A percentile compares a stretch with the other conserved stretches of the same genome.
Evolutionary conservation across 64 coral and sea anemone genomes (phyloP).

Genomic region (Porites australiensis): DNA sequence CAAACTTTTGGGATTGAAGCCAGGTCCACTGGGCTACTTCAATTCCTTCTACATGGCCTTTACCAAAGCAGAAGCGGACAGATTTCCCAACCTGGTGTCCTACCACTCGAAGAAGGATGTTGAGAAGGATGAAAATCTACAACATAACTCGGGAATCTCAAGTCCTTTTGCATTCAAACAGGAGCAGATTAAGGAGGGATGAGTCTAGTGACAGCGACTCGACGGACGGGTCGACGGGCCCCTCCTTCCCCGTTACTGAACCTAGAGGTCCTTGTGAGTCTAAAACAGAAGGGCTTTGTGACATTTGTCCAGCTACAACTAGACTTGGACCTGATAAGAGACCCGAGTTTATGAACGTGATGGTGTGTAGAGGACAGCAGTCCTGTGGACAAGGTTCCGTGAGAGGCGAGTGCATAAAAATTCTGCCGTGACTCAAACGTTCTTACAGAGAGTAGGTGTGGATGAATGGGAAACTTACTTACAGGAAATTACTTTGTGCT

Average conservation of each 20-base stretch:
- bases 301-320: constrained; percentile 25
- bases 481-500: constrained; percentile 34
- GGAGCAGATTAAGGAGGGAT: too few species aligned
- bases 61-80: not conserved
- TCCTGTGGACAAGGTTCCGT: not conserved
- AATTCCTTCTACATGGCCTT: constrained; percentile 30
- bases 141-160: too few species aligned
- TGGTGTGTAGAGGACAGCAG: constrained; percentile 3
- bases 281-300: constrained; percentile 18
- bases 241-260: not conserved
- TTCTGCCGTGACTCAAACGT: not conserved
- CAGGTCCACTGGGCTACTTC: constrained; percentile 27
- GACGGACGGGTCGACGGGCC: too few species aligned
- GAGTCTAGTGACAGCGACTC: too few species aligned
- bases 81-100: constrained; percentile 32
- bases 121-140: not conserved
- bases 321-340: constrained; percentile 34
- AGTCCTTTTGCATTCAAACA: too few species aligned
- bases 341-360: constrained; percentile 45
- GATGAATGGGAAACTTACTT: not conserved
- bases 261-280: not conserved
- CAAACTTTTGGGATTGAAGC: not conserved
- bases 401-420: constrained; percentile 5
- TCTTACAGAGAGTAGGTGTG: not conserved
- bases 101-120: not conserved